These are phyloP conservation scores for Andinoacara biseriatus DNA, from an alignment of 2,113 vertebrate species.

Conservation along the genomic window DNA sequence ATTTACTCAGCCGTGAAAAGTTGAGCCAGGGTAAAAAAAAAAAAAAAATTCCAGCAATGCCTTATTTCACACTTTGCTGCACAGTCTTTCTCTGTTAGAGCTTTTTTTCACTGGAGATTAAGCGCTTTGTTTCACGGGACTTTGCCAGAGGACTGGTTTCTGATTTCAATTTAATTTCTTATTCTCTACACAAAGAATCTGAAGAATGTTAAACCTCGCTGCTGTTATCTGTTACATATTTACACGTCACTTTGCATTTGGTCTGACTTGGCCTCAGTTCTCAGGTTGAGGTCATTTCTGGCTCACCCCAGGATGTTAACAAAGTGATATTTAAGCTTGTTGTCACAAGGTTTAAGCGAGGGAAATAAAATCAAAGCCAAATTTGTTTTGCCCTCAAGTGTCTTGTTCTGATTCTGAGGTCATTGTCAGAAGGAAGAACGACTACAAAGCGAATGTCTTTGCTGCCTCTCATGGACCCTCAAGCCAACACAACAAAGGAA, in stretches of 20 bases:
- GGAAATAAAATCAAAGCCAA: conserved; percentile 63
- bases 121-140: conserved; percentile 6
- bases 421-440: conserved; percentile 46
- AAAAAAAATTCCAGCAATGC: background rate
- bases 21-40: background rate
- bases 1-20: conserved; percentile 41
- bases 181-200: conserved; percentile 15
- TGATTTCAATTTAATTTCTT: conserved; percentile 19
- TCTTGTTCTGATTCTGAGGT: conserved; percentile 68
- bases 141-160: background rate
- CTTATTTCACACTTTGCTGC: conserved; percentile 52
- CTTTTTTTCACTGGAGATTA: conserved; percentile 11
- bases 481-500: conserved; percentile 39
- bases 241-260: conserved; percentile 31
- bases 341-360: conserved; percentile 31
- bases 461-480: conserved; percentile 55
- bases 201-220: conserved; percentile 39
- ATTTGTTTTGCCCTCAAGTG: conserved; percentile 60
- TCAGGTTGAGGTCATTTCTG: conserved; percentile 23
- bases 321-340: conserved; percentile 40
- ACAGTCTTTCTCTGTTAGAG: conserved; percentile 5
- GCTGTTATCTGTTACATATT: conserved; percentile 14
- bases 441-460: conserved; percentile 45
- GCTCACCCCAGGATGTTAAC: conserved; percentile 31
- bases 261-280: conserved; percentile 2